Evolutionary conservation across 2,888 invertebrate genomes (phyloP).

Genomic region (Creontiades dilutus): DNA sequence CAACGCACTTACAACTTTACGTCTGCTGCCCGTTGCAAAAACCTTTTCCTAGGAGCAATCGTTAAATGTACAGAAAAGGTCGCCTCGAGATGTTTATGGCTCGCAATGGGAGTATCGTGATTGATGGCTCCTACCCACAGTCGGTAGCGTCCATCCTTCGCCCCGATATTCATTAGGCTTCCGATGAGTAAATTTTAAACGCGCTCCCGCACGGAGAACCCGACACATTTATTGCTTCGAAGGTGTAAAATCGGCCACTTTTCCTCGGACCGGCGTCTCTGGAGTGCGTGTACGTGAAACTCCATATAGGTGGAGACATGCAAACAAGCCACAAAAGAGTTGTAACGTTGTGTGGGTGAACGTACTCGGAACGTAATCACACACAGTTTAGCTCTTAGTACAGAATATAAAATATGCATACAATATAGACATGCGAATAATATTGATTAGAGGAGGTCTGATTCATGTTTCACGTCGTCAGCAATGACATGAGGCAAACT

Average conservation of each 20-base stretch:
- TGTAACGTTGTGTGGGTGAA: too few species aligned
- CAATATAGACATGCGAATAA: too few species aligned
- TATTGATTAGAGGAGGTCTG: too few species aligned
- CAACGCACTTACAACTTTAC: constrained; percentile 5
- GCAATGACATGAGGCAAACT: too few species aligned
- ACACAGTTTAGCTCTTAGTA: too few species aligned
- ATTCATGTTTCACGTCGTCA: too few species aligned
- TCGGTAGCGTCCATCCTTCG: background rate
- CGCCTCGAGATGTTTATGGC: constrained; percentile 7
- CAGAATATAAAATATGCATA: too few species aligned
- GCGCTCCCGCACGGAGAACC: background rate
- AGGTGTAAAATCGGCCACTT: background rate
- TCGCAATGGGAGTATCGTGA: background rate
- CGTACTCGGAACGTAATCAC: too few species aligned
- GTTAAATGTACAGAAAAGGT: background rate
- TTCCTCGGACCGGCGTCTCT: too few species aligned
- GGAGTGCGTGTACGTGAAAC: too few species aligned
- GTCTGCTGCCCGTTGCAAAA: constrained; percentile 8
- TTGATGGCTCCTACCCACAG: background rate
- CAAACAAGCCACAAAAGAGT: too few species aligned
- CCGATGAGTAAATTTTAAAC: background rate
- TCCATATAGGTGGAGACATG: too few species aligned
- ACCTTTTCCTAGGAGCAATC: constrained; percentile 22
- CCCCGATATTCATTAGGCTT: background rate
- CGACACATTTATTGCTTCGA: background rate